Base-by-base conservation (phyloP, 1,140 invertebrate genomes). In the Harlomillsia oculata region DNA sequence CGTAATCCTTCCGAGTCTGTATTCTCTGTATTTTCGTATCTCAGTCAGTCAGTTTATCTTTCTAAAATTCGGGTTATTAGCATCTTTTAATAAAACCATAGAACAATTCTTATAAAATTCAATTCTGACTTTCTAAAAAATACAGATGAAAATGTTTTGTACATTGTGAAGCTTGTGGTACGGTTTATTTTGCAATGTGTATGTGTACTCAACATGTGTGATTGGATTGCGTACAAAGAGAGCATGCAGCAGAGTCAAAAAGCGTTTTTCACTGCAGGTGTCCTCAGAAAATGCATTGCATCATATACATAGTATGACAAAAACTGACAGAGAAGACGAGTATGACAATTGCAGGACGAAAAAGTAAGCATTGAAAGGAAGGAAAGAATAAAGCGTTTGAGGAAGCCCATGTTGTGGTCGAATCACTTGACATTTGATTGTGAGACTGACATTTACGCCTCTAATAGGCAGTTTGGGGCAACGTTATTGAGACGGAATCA, bases 371-470 rank as follows among this genome's bases (percentile, higher is more conserved):
- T 21, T 23, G 25, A 39, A 20, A 51, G 23, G 26, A 40, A 23
- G 36, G 30, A 51, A 25, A 51, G 34, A 23, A 34, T 34, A n/a
- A 34, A 34, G n/a, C 20, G 49, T 32, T 40, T 39, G 14, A n/a
- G 5, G 49, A 51, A 16, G 45, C 34, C 16, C 16, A 23, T 34
- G 45, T 34, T 32, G 16, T 21, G 34, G 34, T 54, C 52, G 21
- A 21, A 20, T 23, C 32, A 51, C 49, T 59, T 65, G 63, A 65
- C 63, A 65, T 65, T 65, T 65, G 63, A n/a, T n/a, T n/a, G n/a
- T n/a, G n/a, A n/a, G n/a, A 62, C 63, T 65, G 63, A 61, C 63
- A 65, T 65, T 65, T 65, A 46, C 63, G 63, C 63, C 63, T 64
- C 63, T 64, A 64, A 64, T 61, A 56, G 54, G 44, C 59, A 54